Conservation (phyloP, 1,140 invertebrate genomes). For the Drosophila lini region DNA sequence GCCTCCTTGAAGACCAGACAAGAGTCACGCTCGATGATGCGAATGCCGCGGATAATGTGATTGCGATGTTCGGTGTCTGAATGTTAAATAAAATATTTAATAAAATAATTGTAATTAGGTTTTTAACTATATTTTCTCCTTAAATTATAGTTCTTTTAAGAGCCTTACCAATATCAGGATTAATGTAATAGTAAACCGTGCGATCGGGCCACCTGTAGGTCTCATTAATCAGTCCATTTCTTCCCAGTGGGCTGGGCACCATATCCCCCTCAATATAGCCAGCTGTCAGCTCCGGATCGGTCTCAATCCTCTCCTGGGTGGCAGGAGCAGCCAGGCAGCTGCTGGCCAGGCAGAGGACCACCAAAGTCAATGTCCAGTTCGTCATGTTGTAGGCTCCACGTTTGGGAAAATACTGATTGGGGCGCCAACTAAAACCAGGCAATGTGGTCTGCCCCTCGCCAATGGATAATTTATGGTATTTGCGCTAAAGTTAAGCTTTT, state of each 20-base stretch:
- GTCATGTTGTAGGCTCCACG: constrained; percentile 31
- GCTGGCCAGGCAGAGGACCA: constrained; percentile 19
- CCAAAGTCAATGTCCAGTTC: neutral
- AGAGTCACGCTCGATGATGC: constrained; percentile 44
- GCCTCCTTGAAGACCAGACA: constrained; percentile 63
- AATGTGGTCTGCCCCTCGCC: neutral
- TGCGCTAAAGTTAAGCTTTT: constrained; percentile 12
- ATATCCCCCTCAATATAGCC: constrained; percentile 73
- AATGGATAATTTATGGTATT: constrained; percentile 50
- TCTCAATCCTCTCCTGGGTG: constrained; percentile 23
- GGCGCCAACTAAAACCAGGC: neutral
- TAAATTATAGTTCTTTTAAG: too few species aligned
- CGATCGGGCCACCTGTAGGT: constrained; percentile 87
- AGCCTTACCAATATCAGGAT: constrained; percentile 64
- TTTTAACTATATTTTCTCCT: neutral
- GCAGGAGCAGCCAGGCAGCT: constrained; percentile 37
- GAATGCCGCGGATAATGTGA: constrained; percentile 57
- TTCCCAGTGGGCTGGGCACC: constrained; percentile 19
- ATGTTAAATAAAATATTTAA: too few species aligned
- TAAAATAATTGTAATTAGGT: neutral
- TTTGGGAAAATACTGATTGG: constrained; percentile 11
- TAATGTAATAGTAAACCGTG: constrained; percentile 87
- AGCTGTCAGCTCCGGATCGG: constrained; percentile 63
- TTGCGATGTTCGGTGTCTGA: constrained; percentile 57
- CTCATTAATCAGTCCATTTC: constrained; percentile 87